Base-by-base conservation (phyloP, 2,888 invertebrate species). In the Aethes cnicana region DNA sequence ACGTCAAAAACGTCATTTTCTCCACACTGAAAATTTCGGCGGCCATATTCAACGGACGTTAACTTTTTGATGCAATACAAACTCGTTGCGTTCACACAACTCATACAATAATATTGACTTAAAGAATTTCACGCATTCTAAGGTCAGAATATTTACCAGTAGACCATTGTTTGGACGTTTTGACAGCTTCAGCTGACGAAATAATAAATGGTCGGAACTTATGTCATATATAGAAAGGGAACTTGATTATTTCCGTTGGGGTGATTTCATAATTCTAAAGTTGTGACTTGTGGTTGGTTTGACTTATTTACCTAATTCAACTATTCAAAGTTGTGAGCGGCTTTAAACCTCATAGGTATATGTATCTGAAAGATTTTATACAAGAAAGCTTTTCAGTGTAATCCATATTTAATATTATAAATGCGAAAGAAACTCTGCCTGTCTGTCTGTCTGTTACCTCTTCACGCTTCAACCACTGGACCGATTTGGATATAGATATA, bases 31-130 rank as follows among this genome's bases (percentile, higher is more conserved):
- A n/a, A 18, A 11, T 26, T 20, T 26, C 7, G 2, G 11, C 11
- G 8, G 11, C 5, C 9, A 6, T 6, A 23, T 8, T 23, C 2
- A 23, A 5, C 8, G 7, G 8, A 23, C 23, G 23, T 8, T 8
- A 23, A 23, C 23, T 26, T 3, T 9, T 26, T 26, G 11, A 26
- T 2, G 3, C 2, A 3, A 23, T 5, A 8, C 23, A 23, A 5
- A 23, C 32, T 11, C 23, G 17, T n/a, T 3, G 33, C 23, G 44
- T 21, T 35, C 16, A 21, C 20, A 14, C 39, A n/a, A n/a, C 25
- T 50, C 52, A n/a, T 28, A 55, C 47, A 44, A 14, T 37, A 47
- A 47, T 41, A 52, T 52, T 52, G 42, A 43, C 47, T 25, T 52
- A 35, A 42, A 28, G 33, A 52, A 43, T 55, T 52, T 47, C 46